phyloP scores from a whole-genome alignment of 2,888 invertebrate species.

The Diarsia mendica region DNA sequence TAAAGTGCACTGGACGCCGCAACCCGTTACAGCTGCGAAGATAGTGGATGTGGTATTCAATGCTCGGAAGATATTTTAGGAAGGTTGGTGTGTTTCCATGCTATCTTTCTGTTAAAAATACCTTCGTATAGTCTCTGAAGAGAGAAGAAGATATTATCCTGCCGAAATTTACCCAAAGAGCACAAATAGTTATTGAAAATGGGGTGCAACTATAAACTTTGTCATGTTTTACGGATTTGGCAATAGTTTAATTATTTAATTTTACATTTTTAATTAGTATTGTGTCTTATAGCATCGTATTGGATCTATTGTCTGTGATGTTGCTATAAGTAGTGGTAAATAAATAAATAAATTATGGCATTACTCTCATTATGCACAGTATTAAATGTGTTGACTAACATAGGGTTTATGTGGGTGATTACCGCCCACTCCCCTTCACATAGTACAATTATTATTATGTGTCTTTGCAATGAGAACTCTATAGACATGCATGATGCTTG shows the following conservation, averaged over 20 bases:
- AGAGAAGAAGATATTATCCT: neutral
- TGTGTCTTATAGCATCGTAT: no score
- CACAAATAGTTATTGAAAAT: no score
- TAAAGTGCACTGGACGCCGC: constrained; percentile 66
- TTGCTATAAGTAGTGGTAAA: no score
- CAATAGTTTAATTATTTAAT: no score
- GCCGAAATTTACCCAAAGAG: no score
- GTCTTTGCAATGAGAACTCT: neutral
- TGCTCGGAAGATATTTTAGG: neutral
- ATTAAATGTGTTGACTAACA: neutral
- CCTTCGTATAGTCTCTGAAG: neutral
- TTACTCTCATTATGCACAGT: neutral
- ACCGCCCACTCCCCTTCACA: neutral
- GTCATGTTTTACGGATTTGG: no score
- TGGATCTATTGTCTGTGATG: no score
- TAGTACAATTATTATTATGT: neutral
- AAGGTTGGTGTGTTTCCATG: no score
- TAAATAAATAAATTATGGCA: no score
- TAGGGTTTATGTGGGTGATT: neutral
- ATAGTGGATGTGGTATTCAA: constrained; percentile 32
- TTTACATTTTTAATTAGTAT: no score
- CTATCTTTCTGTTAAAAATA: neutral
- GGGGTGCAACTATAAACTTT: no score
- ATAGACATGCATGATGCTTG: neutral
- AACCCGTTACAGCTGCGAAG: neutral